Evolutionary conservation across 2,113 vertebrate species (phyloP).

Genomic region (Mionectes macconnelli): DNA sequence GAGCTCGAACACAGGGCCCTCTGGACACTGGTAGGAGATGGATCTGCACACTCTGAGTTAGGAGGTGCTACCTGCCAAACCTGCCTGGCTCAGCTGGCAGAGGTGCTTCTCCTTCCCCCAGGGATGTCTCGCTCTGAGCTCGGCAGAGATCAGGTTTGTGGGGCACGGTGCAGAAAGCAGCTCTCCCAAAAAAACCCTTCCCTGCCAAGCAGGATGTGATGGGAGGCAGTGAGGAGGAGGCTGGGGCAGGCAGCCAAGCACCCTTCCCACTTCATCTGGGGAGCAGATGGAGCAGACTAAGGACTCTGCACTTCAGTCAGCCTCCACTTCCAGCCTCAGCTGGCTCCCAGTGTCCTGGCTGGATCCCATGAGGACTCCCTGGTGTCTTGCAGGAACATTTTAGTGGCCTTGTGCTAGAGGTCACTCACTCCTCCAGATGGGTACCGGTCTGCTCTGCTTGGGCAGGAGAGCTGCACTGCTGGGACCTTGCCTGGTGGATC

Average conservation of each 20-base stretch:
- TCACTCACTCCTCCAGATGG: background rate
- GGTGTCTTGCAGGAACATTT: background rate
- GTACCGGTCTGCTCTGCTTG: background rate
- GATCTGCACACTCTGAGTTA: background rate
- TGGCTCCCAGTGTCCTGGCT: background rate
- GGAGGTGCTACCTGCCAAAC: background rate
- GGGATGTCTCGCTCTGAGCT: background rate
- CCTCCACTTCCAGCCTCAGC: background rate
- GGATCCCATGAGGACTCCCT: background rate
- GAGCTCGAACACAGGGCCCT: background rate
- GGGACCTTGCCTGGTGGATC: background rate
- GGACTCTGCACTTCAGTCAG: background rate
- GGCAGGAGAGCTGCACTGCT: background rate
- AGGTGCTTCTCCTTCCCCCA: background rate
- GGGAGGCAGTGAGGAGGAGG: background rate
- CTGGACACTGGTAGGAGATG: background rate
- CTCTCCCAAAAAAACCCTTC: background rate
- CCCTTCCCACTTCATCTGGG: background rate
- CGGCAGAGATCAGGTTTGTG: background rate
- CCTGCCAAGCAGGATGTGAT: background rate
- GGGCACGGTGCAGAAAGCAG: background rate
- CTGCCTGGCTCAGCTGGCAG: background rate
- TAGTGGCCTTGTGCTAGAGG: background rate
- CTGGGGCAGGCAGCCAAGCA: conserved; percentile 6
- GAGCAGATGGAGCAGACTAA: background rate